Conservation (phyloP, 1,140 invertebrate genomes). For the Drosophila navojoa region DNA sequence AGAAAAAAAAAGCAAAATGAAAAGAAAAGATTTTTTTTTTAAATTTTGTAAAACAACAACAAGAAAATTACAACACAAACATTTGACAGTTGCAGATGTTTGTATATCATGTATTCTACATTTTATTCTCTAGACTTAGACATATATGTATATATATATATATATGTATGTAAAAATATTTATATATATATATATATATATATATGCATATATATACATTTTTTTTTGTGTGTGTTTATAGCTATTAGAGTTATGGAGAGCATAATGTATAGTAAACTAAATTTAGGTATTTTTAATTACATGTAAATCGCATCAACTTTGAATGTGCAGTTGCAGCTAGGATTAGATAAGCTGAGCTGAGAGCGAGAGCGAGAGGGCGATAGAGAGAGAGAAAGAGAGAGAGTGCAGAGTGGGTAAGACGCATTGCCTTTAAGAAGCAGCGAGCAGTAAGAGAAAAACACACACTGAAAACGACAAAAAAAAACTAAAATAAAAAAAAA, state of each 20-base stretch:
- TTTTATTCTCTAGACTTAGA: slow-evolving; percentile 11
- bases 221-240: slow-evolving; percentile 33
- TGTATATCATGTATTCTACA: slow-evolving; percentile 15
- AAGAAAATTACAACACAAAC: slow-evolving; percentile 4
- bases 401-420: neutral
- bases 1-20: neutral
- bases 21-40: neutral
- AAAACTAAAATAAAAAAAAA: slow-evolving; percentile 14
- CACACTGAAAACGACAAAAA: neutral
- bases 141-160: slow-evolving; percentile 1
- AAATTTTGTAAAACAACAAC: slow-evolving; percentile 2
- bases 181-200: slow-evolving; percentile 8
- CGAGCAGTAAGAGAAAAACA: neutral
- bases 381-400: neutral
- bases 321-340: neutral
- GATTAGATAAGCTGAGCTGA: slow-evolving; percentile 16
- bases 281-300: slow-evolving; percentile 39
- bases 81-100: slow-evolving; percentile 15
- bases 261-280: slow-evolving; percentile 48
- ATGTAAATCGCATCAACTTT: slow-evolving; percentile 16
- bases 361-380: slow-evolving; percentile 2
- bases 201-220: slow-evolving; percentile 11
- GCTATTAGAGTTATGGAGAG: slow-evolving; percentile 24
- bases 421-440: slow-evolving; percentile 12
- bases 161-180: slow-evolving; percentile 1